Conservation (phyloP, 2,888 invertebrate genomes). For the Ormia ochracea region DNA sequence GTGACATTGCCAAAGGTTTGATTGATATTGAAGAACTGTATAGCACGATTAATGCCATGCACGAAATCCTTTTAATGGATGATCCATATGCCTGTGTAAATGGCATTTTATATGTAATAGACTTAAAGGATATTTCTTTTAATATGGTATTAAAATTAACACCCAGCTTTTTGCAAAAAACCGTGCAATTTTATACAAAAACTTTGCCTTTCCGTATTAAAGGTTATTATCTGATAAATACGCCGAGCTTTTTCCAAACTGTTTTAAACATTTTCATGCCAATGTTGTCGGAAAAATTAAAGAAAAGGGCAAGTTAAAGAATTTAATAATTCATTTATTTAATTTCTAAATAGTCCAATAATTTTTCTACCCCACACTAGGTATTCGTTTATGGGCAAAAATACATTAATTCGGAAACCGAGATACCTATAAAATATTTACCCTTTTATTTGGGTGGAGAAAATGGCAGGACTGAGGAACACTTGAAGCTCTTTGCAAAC, state of each 20-base stretch:
- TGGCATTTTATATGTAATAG: conserved; percentile 80
- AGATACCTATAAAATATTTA: conserved; percentile 79
- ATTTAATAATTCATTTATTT: neutral
- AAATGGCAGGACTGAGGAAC: conserved; percentile 69
- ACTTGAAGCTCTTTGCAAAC: conserved; percentile 65
- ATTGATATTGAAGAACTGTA: conserved; percentile 77
- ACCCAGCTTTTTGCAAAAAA: conserved; percentile 79
- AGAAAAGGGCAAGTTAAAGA: conserved; percentile 78
- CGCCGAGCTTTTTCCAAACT: conserved; percentile 80
- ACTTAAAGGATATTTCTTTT: conserved; percentile 79
- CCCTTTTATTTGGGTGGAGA: conserved; percentile 83
- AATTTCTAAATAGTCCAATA: neutral
- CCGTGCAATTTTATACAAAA: conserved; percentile 78
- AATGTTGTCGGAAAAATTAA: conserved; percentile 80
- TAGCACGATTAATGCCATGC: conserved; percentile 79
- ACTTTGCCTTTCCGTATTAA: conserved; percentile 81
- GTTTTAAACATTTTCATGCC: conserved; percentile 79
- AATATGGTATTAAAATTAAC: conserved; percentile 80
- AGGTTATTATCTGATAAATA: conserved; percentile 80
- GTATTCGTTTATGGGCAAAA: conserved; percentile 79
- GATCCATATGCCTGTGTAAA: conserved; percentile 78
- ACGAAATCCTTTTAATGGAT: conserved; percentile 79
- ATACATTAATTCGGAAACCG: conserved; percentile 74
- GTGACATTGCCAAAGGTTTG: conserved; percentile 79
- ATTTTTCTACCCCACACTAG: conserved; percentile 67